A percentile compares a stretch with the other conserved stretches of the same genome.
Conservation (phyloP, 35 echinoderm and acorn worm species). For the Lytechinus variegatus region DNA sequence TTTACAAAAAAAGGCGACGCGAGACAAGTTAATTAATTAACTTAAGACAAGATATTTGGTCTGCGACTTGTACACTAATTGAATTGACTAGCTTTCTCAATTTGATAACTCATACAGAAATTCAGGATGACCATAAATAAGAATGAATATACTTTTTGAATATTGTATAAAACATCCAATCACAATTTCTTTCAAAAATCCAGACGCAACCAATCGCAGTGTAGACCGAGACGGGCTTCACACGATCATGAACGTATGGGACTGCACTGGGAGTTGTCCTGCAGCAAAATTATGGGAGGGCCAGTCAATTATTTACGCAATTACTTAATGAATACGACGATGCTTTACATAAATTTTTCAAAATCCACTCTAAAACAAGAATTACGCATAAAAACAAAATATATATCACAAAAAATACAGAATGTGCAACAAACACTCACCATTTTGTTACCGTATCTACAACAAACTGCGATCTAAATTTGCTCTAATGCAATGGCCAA, state of each 20-base stretch:
- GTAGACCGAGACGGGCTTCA: background rate
- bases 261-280: constrained; percentile 31
- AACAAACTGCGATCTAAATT: constrained; percentile 31
- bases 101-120: too few species aligned
- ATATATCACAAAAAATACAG: background rate
- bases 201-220: too few species aligned
- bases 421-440: constrained; percentile 27
- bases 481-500: constrained; percentile 34
- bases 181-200: too few species aligned
- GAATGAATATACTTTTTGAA: too few species aligned
- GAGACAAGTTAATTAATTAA: too few species aligned
- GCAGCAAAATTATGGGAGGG: constrained; percentile 4
- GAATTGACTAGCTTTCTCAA: too few species aligned
- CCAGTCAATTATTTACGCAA: background rate
- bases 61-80: too few species aligned
- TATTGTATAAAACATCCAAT: too few species aligned
- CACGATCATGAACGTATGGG: background rate
- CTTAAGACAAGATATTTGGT: too few species aligned
- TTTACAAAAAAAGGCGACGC: too few species aligned
- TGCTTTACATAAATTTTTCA: background rate
- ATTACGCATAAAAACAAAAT: background rate
- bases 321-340: background rate
- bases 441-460: constrained; percentile 43
- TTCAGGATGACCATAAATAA: too few species aligned
- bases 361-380: background rate